Evolutionary conservation across 1,140 invertebrate genomes (phyloP), one percentile per base, ranked within the genome.

Genomic region (Microplitis demolitor): DNA sequence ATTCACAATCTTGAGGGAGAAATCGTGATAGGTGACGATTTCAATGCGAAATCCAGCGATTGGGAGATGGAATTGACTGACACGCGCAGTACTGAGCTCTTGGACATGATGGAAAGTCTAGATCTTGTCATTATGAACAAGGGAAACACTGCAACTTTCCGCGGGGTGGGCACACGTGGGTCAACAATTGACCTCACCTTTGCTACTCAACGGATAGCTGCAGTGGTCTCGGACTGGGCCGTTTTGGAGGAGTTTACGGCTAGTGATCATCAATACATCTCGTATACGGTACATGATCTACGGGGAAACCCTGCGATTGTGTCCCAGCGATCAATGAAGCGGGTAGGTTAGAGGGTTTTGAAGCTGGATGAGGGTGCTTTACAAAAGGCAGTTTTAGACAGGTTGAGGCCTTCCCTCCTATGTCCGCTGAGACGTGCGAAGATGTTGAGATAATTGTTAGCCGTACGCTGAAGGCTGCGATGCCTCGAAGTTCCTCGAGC

Each of bases 71-170:
- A 54, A 24, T 54, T 3, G 9, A 54, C 11, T 0, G 53, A 54
- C 16, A 54, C 13, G 3, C 13, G 53, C 2, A 13, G 53, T 1
- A 3, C 5, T 14, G 74, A 71, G 64, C 16, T 68, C 31, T n/a
- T 35, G 67, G 16, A 54, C 53, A 54, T 54, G 53, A 54, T 54
- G 16, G 13, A 0, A 24, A 1, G 53, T 67, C 3, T 66, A 70
- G 14, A 54, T 4, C 16, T 24, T 54, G 53, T 54, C n/a, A 54
- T 54, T 4, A 0, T 54, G 13, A 54, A 54, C 1, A 54, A 5
- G 53, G 53, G 53, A 54, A 54, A n/a, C 5, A 54, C 53, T 13
- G 9, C 76, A 11, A 79, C 75, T 24, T 78, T 71, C 54, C 14
- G 71, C 24, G 67, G 71, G 31, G 33, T 16, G 2, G 58, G 58